These are phyloP conservation scores for Myotis myotis DNA, from an alignment of 2,797 vertebrate species.

Conservation along the genomic window DNA sequence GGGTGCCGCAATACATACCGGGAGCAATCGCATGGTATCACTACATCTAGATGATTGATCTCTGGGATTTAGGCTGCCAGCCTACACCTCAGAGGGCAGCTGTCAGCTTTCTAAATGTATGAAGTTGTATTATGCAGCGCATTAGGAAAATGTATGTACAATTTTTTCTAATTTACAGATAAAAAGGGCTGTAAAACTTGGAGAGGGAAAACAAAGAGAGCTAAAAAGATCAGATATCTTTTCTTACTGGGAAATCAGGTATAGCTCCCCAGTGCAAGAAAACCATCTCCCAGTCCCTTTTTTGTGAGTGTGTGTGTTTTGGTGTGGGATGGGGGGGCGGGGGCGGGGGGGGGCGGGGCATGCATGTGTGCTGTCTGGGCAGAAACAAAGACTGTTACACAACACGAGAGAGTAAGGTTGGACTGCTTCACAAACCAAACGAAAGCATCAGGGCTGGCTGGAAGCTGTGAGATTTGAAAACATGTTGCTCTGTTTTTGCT, in stretches of 20 bases:
- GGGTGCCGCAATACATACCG: conserved; percentile 81
- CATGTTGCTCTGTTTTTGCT: neutral
- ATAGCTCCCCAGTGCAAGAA: conserved; percentile 72
- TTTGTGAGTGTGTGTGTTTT: conserved; percentile 4
- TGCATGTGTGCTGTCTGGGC: conserved; percentile 61
- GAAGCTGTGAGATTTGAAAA: conserved; percentile 54
- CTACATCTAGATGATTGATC: conserved; percentile 86
- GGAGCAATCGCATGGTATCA: conserved; percentile 66
- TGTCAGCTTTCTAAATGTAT: conserved; percentile 85
- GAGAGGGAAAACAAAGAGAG: conserved; percentile 75
- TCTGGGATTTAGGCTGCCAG: conserved; percentile 84
- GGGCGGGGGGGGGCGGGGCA: neutral
- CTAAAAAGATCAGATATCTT: conserved; percentile 75
- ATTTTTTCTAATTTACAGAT: conserved; percentile 83
- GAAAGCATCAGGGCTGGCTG: conserved; percentile 38
- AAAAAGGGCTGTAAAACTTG: conserved; percentile 79
- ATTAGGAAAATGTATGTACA: conserved; percentile 71
- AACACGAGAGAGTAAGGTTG: conserved; percentile 21
- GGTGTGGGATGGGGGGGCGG: no score
- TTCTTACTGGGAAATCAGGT: conserved; percentile 74
- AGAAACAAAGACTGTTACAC: conserved; percentile 76
- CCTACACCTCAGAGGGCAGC: conserved; percentile 84
- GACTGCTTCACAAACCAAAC: conserved; percentile 69
- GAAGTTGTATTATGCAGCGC: conserved; percentile 84
- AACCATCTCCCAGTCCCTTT: conserved; percentile 61